Conservation (phyloP, 2,888 invertebrate genomes). For the Drosophila nr. perissopoda region DNA sequence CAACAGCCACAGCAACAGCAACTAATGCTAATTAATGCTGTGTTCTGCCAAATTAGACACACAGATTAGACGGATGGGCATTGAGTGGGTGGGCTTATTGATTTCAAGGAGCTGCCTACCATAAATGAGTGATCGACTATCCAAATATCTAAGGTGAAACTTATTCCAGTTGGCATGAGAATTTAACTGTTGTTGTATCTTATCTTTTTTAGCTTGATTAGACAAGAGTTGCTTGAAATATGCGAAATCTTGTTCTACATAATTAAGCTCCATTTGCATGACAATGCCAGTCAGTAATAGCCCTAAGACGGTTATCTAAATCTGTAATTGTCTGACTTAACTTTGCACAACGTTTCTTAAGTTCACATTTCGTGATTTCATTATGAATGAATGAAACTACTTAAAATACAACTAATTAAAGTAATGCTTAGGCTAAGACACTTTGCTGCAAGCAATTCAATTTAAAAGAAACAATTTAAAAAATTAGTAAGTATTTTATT, state of each 20-base stretch:
- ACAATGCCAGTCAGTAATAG: not conserved
- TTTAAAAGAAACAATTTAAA: not conserved
- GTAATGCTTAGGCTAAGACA: not conserved
- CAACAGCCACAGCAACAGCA: too few relatives aligned
- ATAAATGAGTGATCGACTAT: not conserved
- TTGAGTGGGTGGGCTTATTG: conserved; percentile 4
- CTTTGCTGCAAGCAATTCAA: too few relatives aligned
- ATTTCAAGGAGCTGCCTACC: not conserved
- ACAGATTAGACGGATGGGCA: conserved; percentile 52
- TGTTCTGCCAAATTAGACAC: conserved; percentile 60
- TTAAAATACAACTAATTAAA: accelerated
- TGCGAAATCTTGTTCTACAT: not conserved
- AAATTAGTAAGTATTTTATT: not conserved
- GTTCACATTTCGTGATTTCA: not conserved
- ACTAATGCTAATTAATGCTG: conserved; percentile 53
- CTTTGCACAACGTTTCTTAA: not conserved
- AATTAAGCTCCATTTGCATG: not conserved
- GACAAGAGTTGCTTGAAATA: not conserved
- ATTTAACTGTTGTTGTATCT: not conserved
- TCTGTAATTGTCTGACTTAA: not conserved
- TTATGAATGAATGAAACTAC: not conserved
- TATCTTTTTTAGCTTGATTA: not conserved
- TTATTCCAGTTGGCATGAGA: not conserved
- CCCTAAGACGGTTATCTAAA: not conserved
- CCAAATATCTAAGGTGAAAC: not conserved